A percentile compares a stretch with the other conserved stretches of the same genome.
These are phyloP conservation scores for Bombus superbus DNA, from an alignment of 1,140 invertebrate species.

Conservation along the genomic window DNA sequence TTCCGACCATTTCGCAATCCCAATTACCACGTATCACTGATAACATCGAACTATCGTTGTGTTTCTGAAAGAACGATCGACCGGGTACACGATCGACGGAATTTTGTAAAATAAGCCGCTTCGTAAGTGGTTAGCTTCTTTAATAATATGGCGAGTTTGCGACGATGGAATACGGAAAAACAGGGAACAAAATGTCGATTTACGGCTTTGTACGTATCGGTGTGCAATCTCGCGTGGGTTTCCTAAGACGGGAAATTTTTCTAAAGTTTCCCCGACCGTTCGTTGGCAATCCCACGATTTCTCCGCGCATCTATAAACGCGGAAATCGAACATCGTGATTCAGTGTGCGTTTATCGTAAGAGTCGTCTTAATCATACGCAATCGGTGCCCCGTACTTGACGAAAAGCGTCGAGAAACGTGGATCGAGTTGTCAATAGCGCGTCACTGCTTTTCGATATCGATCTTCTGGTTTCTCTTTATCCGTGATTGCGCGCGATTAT, in stretches of 20 bases:
- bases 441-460: not conserved
- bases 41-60: too few relatives aligned
- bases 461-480: not conserved
- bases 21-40: too few relatives aligned
- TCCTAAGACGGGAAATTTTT: constrained; percentile 25
- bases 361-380: constrained; percentile 7
- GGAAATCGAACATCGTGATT: constrained; percentile 39
- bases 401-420: not conserved
- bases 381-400: constrained; percentile 14
- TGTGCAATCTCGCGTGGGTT: constrained; percentile 13
- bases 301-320: constrained; percentile 30
- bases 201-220: not conserved
- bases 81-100: too few relatives aligned
- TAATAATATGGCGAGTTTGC: too few relatives aligned
- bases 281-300: constrained; percentile 47
- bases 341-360: constrained; percentile 28
- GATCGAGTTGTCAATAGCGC: not conserved
- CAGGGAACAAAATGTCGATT: not conserved
- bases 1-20: too few relatives aligned
- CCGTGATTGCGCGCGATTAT: not conserved
- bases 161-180: not conserved
- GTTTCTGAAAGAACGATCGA: too few relatives aligned
- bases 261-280: not conserved
- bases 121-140: too few relatives aligned
- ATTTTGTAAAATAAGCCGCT: too few relatives aligned